These are phyloP conservation scores for Lordiphosa collinella DNA, from an alignment of 1,140 invertebrate species.

Conservation along the genomic window DNA sequence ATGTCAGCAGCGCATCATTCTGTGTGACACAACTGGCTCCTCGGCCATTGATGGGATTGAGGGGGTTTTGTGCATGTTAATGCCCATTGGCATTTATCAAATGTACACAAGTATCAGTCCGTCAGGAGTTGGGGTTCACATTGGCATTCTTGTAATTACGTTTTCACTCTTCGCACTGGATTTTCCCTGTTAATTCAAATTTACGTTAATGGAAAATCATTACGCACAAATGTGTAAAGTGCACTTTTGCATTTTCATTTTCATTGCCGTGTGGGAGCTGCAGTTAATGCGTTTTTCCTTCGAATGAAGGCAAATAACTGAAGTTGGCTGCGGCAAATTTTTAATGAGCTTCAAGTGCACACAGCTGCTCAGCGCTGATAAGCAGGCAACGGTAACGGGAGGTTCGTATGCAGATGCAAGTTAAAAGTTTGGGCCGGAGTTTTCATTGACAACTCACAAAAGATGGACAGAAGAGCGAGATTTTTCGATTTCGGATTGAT, in stretches of 20 bases:
- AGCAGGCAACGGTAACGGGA: neutral
- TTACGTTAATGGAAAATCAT: conserved; percentile 79
- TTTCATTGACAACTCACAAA: conserved; percentile 6
- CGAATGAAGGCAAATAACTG: conserved; percentile 30
- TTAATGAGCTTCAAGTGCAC: conserved; percentile 64
- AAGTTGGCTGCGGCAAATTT: conserved; percentile 45
- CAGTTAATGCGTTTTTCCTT: conserved; percentile 61
- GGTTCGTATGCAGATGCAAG: too few relatives aligned
- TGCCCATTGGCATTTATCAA: conserved; percentile 69
- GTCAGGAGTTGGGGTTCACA: conserved; percentile 1
- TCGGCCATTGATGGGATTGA: conserved; percentile 28
- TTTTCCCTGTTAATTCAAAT: conserved; percentile 71
- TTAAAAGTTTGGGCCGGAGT: too few relatives aligned
- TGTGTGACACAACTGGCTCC: conserved; percentile 13
- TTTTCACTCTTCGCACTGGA: conserved; percentile 37
- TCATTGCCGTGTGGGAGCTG: conserved; percentile 15
- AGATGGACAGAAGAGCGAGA: too few relatives aligned
- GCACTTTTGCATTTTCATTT: conserved; percentile 53
- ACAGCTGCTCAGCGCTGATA: conserved; percentile 9
- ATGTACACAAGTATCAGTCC: conserved; percentile 27
- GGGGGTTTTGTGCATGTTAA: conserved; percentile 47
- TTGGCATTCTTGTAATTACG: conserved; percentile 61
- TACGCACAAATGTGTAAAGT: conserved; percentile 76
- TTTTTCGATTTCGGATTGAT: too few relatives aligned
- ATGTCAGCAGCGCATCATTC: neutral